Evolutionary conservation across 2,113 vertebrate genomes (phyloP).

Genomic region (Bettongia penicillata): DNA sequence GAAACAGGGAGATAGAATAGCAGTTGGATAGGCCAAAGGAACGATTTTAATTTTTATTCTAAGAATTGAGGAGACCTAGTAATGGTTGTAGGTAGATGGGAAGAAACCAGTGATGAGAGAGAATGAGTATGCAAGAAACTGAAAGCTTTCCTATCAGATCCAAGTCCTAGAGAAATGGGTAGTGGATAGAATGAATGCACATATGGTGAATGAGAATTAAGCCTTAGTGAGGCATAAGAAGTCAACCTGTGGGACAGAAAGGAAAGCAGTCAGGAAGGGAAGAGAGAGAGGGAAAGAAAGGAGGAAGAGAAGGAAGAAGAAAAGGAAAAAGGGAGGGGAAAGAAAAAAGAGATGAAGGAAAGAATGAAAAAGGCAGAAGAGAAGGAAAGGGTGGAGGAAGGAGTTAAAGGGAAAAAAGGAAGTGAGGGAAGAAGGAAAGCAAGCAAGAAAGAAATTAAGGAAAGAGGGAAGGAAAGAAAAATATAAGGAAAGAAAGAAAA

Average conservation of each 20-base stretch:
- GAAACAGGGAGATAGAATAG: not conserved
- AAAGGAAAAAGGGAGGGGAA: not conserved
- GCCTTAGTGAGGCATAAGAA: not conserved
- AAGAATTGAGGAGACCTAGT: not conserved
- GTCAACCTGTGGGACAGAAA: not conserved
- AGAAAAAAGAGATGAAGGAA: not conserved
- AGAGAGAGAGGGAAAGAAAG: not conserved
- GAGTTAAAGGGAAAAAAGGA: not conserved
- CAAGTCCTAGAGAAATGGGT: not conserved
- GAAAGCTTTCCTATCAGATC: not conserved
- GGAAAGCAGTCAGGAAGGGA: not conserved
- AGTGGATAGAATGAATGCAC: not conserved
- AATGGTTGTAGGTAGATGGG: no score
- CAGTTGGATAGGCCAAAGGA: not conserved
- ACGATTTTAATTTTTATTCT: not conserved
- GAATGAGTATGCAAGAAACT: not conserved
- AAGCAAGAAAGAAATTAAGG: not conserved
- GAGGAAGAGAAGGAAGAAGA: no score
- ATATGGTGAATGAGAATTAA: not conserved
- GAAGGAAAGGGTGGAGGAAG: not conserved
- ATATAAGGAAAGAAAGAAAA: not conserved
- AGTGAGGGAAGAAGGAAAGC: not conserved
- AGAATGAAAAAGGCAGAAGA: not conserved
- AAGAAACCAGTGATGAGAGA: not conserved
- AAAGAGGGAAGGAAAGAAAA: not conserved